A percentile compares a stretch with the other conserved stretches of the same genome.
These are phyloP conservation scores for Diachasmimorpha longicaudata DNA, from an alignment of 1,140 invertebrate genomes.

Conservation along the genomic window DNA sequence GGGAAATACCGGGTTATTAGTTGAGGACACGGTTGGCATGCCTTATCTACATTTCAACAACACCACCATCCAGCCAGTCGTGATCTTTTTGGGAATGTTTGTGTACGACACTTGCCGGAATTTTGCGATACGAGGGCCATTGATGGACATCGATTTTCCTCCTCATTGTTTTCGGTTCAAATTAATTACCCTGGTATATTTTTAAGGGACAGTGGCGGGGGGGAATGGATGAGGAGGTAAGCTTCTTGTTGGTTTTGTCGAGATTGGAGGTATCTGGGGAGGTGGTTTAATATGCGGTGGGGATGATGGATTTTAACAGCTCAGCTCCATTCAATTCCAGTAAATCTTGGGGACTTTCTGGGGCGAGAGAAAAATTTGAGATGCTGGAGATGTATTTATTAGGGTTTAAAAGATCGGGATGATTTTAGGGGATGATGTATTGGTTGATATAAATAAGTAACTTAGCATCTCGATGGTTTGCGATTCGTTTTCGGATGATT, in stretches of 20 bases:
- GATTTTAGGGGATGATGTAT: too few species aligned
- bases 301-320: too few species aligned
- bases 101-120: background rate
- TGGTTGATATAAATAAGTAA: too few species aligned
- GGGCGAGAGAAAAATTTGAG: too few species aligned
- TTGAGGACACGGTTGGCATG: constrained; percentile 14
- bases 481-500: too few species aligned
- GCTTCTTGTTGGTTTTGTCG: background rate
- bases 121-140: background rate
- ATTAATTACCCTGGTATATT: background rate
- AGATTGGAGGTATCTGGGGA: too few species aligned
- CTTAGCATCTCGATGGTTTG: too few species aligned
- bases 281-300: too few species aligned
- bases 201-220: background rate
- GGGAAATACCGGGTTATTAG: background rate
- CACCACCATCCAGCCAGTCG: background rate
- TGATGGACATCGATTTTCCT: background rate
- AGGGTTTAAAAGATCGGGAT: too few species aligned
- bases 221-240: background rate
- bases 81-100: background rate
- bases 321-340: too few species aligned
- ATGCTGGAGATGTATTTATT: too few species aligned
- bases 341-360: too few species aligned
- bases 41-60: constrained; percentile 22
- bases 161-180: background rate